These are phyloP conservation scores for Mythimna lalbum DNA, from an alignment of 2,888 invertebrate species.

Conservation along the genomic window DNA sequence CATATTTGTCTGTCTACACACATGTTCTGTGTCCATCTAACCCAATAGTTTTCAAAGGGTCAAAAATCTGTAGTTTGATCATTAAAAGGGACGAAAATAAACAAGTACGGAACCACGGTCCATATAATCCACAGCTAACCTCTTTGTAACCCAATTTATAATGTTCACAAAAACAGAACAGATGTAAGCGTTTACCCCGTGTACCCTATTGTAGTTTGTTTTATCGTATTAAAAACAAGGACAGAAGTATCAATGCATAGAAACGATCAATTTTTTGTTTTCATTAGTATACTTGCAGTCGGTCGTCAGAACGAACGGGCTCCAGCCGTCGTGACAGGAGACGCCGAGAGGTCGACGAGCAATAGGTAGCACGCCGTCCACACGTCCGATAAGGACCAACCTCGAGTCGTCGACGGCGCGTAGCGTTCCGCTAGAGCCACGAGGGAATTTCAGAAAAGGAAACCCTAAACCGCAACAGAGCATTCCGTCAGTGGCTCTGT, in stretches of 20 bases:
- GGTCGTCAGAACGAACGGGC: no score
- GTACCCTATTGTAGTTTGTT: conserved; percentile 42
- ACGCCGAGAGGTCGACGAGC: no score
- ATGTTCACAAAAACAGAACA: conserved; percentile 61
- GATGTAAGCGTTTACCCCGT: conserved; percentile 50
- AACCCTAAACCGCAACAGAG: no score
- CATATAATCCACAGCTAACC: conserved; percentile 35
- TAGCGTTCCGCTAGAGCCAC: no score
- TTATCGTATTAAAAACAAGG: not conserved
- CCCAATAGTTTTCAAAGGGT: not conserved
- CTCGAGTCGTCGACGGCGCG: no score
- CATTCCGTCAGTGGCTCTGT: no score
- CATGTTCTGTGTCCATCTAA: not conserved
- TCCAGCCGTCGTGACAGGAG: no score
- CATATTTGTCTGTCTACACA: not conserved
- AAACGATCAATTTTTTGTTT: not conserved
- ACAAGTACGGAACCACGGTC: conserved; percentile 14
- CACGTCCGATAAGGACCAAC: no score
- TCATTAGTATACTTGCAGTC: no score
- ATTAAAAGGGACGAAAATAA: conserved; percentile 16
- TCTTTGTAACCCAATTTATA: conserved; percentile 56
- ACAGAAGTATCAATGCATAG: conserved; percentile 22
- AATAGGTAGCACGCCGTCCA: no score
- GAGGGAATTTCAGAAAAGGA: no score
- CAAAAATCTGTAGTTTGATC: not conserved